phyloP scores from a whole-genome alignment of 2,797 vertebrate species.

The Martes flavigula region DNA sequence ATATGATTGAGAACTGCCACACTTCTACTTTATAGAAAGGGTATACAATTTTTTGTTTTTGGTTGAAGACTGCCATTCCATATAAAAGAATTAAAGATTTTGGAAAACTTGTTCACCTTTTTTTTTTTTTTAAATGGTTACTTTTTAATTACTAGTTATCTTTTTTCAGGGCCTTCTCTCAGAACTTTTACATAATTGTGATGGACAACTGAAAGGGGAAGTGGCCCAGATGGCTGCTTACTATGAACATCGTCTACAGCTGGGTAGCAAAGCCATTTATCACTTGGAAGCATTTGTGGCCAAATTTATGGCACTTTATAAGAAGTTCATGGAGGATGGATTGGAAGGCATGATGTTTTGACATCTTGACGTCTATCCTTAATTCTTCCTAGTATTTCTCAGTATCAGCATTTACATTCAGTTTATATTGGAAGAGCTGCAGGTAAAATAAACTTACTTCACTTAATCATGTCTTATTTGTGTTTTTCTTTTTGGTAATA shows the following conservation, averaged over 20 bases:
- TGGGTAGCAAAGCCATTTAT: conserved; percentile 97
- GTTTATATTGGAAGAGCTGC: background rate
- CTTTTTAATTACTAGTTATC: conserved; percentile 8
- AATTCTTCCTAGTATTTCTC: background rate
- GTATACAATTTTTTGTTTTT: background rate
- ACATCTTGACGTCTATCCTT: conserved; percentile 80
- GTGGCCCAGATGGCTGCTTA: conserved; percentile 95
- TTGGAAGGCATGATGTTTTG: conserved; percentile 96
- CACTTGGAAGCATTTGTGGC: conserved; percentile 98
- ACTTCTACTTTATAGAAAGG: background rate
- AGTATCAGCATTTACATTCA: background rate
- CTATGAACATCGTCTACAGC: conserved; percentile 96
- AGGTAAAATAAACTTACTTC: conserved; percentile 64
- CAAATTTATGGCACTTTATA: conserved; percentile 98
- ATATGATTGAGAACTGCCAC: background rate
- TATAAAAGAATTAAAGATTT: background rate
- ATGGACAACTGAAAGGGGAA: conserved; percentile 96
- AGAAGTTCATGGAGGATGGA: conserved; percentile 99
- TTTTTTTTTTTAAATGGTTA: background rate
- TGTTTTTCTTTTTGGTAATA: background rate
- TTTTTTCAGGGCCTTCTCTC: conserved; percentile 91
- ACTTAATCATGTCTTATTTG: background rate
- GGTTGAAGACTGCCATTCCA: background rate
- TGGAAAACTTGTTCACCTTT: background rate
- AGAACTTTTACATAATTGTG: conserved; percentile 95